Percentiles rank a stretch among this genome's conserved stretches.
These are phyloP conservation scores for Malachius bipustulatus DNA, from an alignment of 2,888 invertebrate species.

Conservation along the genomic window DNA sequence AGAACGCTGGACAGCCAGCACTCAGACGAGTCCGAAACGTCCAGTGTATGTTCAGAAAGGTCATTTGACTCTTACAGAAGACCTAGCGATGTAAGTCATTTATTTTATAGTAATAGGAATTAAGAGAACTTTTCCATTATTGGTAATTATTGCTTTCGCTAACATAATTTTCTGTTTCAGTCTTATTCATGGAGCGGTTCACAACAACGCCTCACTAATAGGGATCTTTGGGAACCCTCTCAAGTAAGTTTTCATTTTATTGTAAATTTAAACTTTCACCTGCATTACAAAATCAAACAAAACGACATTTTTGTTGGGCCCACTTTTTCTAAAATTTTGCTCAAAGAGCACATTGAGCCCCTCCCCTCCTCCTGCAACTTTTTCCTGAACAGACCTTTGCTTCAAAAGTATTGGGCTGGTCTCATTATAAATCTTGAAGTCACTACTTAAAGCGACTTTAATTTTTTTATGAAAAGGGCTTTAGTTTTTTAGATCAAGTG, in stretches of 20 bases:
- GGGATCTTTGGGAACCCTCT: slow-evolving; percentile 47
- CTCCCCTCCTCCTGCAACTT: too few species aligned
- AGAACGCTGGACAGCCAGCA: slow-evolving; percentile 50
- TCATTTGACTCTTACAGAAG: slow-evolving; percentile 73
- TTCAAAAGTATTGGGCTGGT: too few species aligned
- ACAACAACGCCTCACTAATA: slow-evolving; percentile 58
- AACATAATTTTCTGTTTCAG: slow-evolving; percentile 37
- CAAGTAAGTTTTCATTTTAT: slow-evolving; percentile 32
- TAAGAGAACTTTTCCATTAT: neutral
- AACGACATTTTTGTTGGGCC: too few species aligned
- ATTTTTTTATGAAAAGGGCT: too few species aligned
- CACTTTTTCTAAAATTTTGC: too few species aligned
- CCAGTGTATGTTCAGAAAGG: slow-evolving; percentile 88
- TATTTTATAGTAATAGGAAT: slow-evolving; percentile 3
- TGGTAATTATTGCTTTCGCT: slow-evolving; percentile 20
- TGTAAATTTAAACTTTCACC: too few species aligned
- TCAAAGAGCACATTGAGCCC: too few species aligned
- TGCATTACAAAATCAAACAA: too few species aligned
- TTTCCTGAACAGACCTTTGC: too few species aligned
- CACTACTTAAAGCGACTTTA: too few species aligned
- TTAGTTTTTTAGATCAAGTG: too few species aligned
- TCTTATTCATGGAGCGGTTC: slow-evolving; percentile 78
- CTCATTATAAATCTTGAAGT: too few species aligned
- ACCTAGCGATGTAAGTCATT: slow-evolving; percentile 62
- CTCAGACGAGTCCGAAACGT: slow-evolving; percentile 85